Evolutionary conservation across 2,797 vertebrate genomes (phyloP), one percentile per base, ranked within the genome.

Genomic region (Allobates femoralis): DNA sequence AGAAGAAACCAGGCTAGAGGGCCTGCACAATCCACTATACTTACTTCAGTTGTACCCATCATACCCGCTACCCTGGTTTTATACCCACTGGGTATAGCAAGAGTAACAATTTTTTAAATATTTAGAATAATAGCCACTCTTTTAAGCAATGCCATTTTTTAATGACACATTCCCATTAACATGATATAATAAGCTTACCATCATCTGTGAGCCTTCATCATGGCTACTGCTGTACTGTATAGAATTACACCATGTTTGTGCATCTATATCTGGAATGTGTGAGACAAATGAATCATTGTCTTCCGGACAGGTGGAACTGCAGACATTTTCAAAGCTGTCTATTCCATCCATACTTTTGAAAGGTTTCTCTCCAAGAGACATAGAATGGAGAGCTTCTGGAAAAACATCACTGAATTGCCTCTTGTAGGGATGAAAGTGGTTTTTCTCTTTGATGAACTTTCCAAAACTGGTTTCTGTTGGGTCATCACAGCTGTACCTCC

Each of bases 371-470:
- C 93, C 92, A 0, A 93, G 88, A 0, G 91, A 89, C 55, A 94
- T 88, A 81, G 91, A 85, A 3, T 93, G 92, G 15, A 93, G 92
- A 3, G 91, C 75, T 50, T 95, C 94, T 1, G 85, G 91, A 73
- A 91, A 92, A 90, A 90, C 86, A 0, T 95, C 95, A 0, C 95
- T 95, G 92, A 95, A 93, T 88, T 96, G 97, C 83, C 94, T 94
- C 66, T 92, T 94, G 91, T 98, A 99, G 0, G 96, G 96, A 86
- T 98, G 96, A 91, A 96, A 98, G 15, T 94, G 94, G 84, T 89
- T 90, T 6, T 94, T 92, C 87, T 89, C 91, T 86, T 93, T 94
- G 88, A 94, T 92, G 34, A 92, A 91, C 28, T 90, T 89, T 0
- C 91, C 90, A 0, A 92, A 92, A 76, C 78, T 93, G 64, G 88